Base-by-base conservation (phyloP, 2,888 invertebrate species). In the Diadegma fenestrale region DNA sequence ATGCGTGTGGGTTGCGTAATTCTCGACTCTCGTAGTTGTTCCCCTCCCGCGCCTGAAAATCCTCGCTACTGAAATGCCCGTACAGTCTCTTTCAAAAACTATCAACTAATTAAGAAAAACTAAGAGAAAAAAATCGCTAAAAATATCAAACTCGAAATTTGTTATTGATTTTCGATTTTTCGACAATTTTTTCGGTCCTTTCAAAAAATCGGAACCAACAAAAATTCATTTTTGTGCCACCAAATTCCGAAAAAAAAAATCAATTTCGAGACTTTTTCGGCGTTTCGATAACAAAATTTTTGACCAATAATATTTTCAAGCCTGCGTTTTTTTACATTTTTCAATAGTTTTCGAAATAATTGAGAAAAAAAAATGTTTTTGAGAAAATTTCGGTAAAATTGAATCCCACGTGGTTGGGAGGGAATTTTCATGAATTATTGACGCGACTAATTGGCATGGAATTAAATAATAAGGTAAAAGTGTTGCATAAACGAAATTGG, bases 1-100 rank as follows among this genome's bases (percentile, higher is more conserved):
- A 58, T 61, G 75, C 58, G 68, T 61, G 61, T 22, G 12, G 6
- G 68, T 81, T 81, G 75, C 81, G 81, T 76, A 81, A 80, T 66
- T 58, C 10, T 22, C 43, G 19, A 37, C 75, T 45, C 68, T 75
- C 17, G n/a, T 81, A 48, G 69, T 58, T 33, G 22, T 48, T 58
- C 54, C 41, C 43, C 54, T 0, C 37, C 43, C 73, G 22, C 58
- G 14, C 3, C 37, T 37, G 22, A 58, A 22, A 26, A 58, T 26
- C 6, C n/a, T 51, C 48, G n/a, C n/a, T 51, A 51, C 48, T 51
- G 2, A 51, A 51, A 51, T 51, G 45, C 22, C 14, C 43, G 10
- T 68, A 68, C 45, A 68, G 68, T 43, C 45, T 12, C 43, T n/a
- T 68, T 45, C 33, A 41, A 45, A 68, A 58, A 54, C 4, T 17